A percentile compares a stretch with the other conserved stretches of the same genome.
Evolutionary conservation across 2,888 invertebrate genomes (phyloP).

Genomic region (Ischnura elegans): DNA sequence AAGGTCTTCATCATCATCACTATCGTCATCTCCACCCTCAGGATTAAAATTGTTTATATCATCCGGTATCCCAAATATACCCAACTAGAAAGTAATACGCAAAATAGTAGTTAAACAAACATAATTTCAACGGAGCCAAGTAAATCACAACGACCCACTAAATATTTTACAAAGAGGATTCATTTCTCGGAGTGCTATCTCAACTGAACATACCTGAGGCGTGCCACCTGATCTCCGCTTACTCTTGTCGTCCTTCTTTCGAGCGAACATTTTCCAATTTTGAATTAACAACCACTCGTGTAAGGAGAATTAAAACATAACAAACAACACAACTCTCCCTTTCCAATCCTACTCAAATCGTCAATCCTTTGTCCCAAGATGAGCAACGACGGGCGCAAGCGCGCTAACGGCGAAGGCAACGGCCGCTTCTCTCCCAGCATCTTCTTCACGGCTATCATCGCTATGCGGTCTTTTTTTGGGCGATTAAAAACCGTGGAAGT

Average conservation of each 20-base stretch:
- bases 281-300: not conserved
- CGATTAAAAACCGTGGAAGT: not conserved
- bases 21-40: conserved; percentile 78
- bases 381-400: not conserved
- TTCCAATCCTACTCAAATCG: too few relatives aligned
- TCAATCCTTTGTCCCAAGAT: not conserved
- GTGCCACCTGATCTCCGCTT: conserved; percentile 74
- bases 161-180: too few relatives aligned
- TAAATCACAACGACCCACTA: too few relatives aligned
- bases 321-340: not conserved
- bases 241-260: conserved; percentile 74
- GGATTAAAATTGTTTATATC: conserved; percentile 81
- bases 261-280: conserved; percentile 74
- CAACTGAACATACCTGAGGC: conserved; percentile 74
- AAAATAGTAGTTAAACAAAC: not conserved
- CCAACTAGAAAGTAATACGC: conserved; percentile 81
- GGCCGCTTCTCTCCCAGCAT: not conserved
- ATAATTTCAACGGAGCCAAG: too few relatives aligned
- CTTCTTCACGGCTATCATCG: not conserved
- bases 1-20: conserved; percentile 87
- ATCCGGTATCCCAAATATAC: conserved; percentile 85
- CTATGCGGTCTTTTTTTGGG: too few relatives aligned
- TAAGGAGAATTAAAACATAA: not conserved
- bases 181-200: not conserved
- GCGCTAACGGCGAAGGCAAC: not conserved